Conservation (phyloP, 2,113 vertebrate genomes). For the Mustela nigripes region DNA sequence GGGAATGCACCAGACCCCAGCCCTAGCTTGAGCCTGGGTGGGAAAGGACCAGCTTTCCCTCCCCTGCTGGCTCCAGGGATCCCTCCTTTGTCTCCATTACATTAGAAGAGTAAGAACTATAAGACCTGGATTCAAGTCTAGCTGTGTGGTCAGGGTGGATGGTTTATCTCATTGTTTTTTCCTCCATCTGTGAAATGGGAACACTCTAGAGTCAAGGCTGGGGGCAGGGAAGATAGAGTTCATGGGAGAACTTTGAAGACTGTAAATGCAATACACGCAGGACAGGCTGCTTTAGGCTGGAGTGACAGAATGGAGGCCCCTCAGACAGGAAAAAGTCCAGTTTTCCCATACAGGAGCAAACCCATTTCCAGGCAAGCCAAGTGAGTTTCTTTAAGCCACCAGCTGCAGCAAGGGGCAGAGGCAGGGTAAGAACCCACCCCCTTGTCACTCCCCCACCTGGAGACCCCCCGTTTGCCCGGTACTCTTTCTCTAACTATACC, state of each 20-base stretch:
- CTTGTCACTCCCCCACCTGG: no score
- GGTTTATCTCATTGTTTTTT: neutral
- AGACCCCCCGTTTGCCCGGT: neutral
- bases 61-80: neutral
- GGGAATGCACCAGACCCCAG: neutral
- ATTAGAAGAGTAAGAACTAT: neutral
- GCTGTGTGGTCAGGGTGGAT: neutral
- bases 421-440: no score
- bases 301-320: neutral
- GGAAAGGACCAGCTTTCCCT: neutral
- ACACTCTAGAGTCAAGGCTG: neutral
- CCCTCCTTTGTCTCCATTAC: neutral
- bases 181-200: neutral
- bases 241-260: neutral
- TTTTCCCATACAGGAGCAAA: neutral
- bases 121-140: neutral
- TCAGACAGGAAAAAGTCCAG: neutral
- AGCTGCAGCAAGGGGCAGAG: neutral
- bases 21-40: no score
- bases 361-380: neutral
- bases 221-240: no score
- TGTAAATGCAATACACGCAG: rapidly evolving
- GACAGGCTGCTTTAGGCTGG: neutral
- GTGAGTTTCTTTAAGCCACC: rapidly evolving
- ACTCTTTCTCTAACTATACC: neutral